Conservation (phyloP, 2,888 invertebrate species). For the Drosophila subquinaria region DNA sequence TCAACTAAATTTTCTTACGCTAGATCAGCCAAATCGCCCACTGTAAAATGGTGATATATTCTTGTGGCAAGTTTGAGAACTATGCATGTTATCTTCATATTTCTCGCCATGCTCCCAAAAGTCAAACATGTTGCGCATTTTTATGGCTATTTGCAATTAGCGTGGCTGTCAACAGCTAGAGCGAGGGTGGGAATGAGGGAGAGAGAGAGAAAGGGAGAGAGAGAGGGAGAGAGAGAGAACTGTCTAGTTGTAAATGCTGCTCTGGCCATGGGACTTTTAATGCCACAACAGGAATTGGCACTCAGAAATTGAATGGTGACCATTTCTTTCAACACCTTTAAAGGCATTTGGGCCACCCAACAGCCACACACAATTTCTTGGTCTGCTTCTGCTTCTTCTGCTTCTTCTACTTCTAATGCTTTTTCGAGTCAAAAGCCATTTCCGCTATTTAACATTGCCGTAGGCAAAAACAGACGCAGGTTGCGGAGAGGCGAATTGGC, state of each 20-base stretch:
- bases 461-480: constrained; percentile 23
- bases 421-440: constrained; percentile 64
- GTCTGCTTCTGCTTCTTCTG: constrained; percentile 5
- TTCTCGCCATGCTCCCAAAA: constrained; percentile 24
- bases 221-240: neutral
- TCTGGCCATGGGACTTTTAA: constrained; percentile 1
- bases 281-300: constrained; percentile 11
- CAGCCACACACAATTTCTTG: neutral
- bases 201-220: neutral
- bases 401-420: constrained; percentile 47
- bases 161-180: constrained; percentile 43
- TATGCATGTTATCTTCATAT: constrained; percentile 15
- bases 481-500: constrained; percentile 18
- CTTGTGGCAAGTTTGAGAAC: neutral
- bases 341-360: constrained; percentile 29
- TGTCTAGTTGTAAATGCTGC: neutral
- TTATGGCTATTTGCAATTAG: constrained; percentile 79
- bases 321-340: constrained; percentile 73
- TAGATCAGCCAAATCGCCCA: neutral
- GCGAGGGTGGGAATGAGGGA: neutral
- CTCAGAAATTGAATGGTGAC: constrained; percentile 4
- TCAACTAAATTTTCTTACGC: neutral
- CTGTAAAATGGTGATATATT: neutral
- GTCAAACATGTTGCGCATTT: constrained; percentile 66
- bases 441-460: constrained; percentile 70